A percentile compares a stretch with the other conserved stretches of the same genome.
Conservation (phyloP, 2,797 vertebrate genomes). For the Molossus molossus region DNA sequence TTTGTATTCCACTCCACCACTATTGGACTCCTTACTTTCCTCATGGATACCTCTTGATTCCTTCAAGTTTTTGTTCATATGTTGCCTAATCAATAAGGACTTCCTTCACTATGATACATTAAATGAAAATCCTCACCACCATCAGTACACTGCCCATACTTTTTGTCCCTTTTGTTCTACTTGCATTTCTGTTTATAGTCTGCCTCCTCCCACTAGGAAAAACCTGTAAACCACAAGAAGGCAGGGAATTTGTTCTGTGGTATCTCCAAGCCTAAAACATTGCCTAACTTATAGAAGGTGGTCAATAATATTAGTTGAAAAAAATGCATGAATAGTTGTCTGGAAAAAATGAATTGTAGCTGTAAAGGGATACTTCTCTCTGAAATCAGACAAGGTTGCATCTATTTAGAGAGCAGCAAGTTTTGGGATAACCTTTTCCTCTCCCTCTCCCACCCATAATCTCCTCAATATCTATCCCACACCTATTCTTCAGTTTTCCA, state of each 20-base stretch:
- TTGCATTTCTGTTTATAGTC: conserved; percentile 15
- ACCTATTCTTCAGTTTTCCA: not conserved
- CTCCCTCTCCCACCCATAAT: not conserved
- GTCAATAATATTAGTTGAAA: not conserved
- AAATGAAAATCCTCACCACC: not conserved
- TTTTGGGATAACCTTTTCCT: not conserved
- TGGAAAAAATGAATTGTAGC: conserved; percentile 5
- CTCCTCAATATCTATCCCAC: not conserved
- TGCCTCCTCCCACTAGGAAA: not conserved
- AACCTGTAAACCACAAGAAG: not conserved
- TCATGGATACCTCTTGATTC: not conserved
- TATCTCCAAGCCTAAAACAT: not conserved
- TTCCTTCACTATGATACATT: not conserved
- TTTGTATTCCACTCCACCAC: not conserved
- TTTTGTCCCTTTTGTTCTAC: not conserved
- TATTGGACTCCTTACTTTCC: not conserved
- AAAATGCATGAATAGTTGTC: not conserved
- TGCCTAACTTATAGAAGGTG: not conserved
- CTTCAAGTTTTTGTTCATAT: conserved; percentile 7
- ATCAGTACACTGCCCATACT: not conserved
- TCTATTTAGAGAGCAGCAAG: not conserved
- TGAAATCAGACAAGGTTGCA: not conserved
- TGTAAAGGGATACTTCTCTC: not conserved
- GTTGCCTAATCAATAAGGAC: not conserved
- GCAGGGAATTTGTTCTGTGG: not conserved